Base-by-base conservation (phyloP, 2,888 invertebrate species). In the Trichopria drosophilae region DNA sequence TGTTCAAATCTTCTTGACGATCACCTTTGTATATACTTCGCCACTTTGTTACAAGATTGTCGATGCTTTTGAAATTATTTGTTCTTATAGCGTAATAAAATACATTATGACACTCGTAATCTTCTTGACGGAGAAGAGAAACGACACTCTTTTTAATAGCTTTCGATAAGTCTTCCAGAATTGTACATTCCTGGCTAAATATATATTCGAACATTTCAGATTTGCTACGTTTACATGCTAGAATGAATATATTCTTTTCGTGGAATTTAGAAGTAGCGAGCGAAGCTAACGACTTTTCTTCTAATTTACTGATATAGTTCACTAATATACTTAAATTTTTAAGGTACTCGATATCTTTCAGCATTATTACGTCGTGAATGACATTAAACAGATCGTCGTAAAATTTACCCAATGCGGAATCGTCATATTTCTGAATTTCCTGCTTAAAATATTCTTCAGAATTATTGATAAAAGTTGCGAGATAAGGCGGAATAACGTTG, bases 41-140 rank as follows among this genome's bases (percentile, higher is more conserved):
- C 39, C 37, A 46, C 24, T 56, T 46, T 34, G 39, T 18, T 16
- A 64, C 54, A 3, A 65, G 48, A n/a, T 36, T 51, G 10, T 53
- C 26, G 28, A 64, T 36, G n/a, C 63, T 22, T 23, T 55, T 28
- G 22, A 52, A 28, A 42, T 56, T 55, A 19, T 49, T 37, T 15
- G 57, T 57, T 23, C 61, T 51, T 34, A 64, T 60, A 23, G 62
- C 58, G 52, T 63, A 63, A 42, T 65, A 64, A 57, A 63, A 63
- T 18, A 54, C 59, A 42, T 57, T 60, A 39, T 64, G 61, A 3
- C 23, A 22, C 1, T 15, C 23, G 29, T 52, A 34, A 46, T 61
- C 59, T 26, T 37, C 20, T 47, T 51, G 35, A 12, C 19, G 18
- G 13, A 22, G 42, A 31, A 42, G n/a, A n/a, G n/a, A 36, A 13